phyloP scores from a whole-genome alignment of 2,113 vertebrate species.

The Thymallus thymallus region DNA sequence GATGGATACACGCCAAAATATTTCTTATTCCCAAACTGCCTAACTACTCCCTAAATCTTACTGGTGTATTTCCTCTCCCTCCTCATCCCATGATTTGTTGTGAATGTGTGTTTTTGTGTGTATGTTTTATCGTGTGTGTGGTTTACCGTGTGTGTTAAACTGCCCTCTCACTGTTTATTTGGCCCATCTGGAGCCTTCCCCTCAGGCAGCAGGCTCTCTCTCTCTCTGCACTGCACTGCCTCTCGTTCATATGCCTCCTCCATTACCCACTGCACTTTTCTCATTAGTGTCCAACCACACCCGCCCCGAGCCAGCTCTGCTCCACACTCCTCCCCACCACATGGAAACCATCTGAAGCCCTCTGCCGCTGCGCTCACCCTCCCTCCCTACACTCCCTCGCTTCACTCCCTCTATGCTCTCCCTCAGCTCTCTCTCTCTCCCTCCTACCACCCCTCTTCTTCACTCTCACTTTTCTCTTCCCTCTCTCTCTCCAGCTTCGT shows the following conservation, averaged over 20 bases:
- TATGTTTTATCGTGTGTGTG: slow-evolving; percentile 38
- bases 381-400: slow-evolving; percentile 37
- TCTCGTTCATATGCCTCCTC: slow-evolving; percentile 59
- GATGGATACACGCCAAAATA: slow-evolving; percentile 39
- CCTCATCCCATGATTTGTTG: slow-evolving; percentile 20
- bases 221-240: slow-evolving; percentile 24
- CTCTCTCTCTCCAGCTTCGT: background rate
- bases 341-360: slow-evolving; percentile 76
- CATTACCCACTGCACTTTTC: slow-evolving; percentile 72
- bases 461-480: slow-evolving; percentile 4
- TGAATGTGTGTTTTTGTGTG: background rate
- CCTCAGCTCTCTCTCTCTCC: slow-evolving; percentile 23
- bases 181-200: slow-evolving; percentile 58
- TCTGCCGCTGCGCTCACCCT: slow-evolving; percentile 40
- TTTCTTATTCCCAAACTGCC: slow-evolving; percentile 34
- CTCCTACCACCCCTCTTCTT: slow-evolving; percentile 2
- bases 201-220: slow-evolving; percentile 41
- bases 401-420: slow-evolving; percentile 26
- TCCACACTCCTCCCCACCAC: slow-evolving; percentile 60
- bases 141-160: slow-evolving; percentile 48
- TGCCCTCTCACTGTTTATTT: slow-evolving; percentile 53
- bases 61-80: slow-evolving; percentile 41
- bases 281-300: slow-evolving; percentile 75
- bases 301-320: slow-evolving; percentile 64
- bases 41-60: slow-evolving; percentile 43